phyloP scores from a whole-genome alignment of 1,140 invertebrate species.

The Tetraneura akinire region DNA sequence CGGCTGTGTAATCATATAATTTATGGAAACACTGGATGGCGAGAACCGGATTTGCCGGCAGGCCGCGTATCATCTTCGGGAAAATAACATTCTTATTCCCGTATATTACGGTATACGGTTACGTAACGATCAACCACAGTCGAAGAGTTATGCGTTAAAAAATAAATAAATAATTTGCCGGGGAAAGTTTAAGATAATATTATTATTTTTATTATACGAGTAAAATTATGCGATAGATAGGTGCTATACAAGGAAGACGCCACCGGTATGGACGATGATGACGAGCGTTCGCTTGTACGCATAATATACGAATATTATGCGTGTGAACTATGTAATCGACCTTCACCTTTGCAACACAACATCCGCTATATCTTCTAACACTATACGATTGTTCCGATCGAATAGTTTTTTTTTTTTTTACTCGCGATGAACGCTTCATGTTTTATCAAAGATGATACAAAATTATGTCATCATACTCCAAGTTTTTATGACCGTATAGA shows the following conservation, averaged over 20 bases:
- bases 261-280: background rate
- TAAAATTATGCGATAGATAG: background rate
- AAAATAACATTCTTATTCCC: too few relatives aligned
- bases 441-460: background rate
- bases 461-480: slow-evolving; percentile 14
- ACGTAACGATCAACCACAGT: background rate
- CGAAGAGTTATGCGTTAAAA: slow-evolving; percentile 1
- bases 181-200: slow-evolving; percentile 44
- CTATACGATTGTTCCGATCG: background rate
- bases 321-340: slow-evolving; percentile 15
- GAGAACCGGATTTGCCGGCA: slow-evolving; percentile 16
- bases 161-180: too few relatives aligned
- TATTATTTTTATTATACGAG: too few relatives aligned
- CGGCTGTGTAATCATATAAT: background rate
- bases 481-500: too few relatives aligned
- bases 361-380: background rate
- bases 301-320: background rate
- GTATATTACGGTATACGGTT: background rate
- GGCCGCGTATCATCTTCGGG: slow-evolving; percentile 17
- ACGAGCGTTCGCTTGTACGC: background rate
- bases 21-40: background rate
- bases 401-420: background rate
- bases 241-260: slow-evolving; percentile 4
- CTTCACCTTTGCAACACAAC: slow-evolving; percentile 36
- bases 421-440: background rate